These are phyloP conservation scores for Pollicipes pollicipes DNA, from an alignment of 1,140 invertebrate genomes.

Conservation along the genomic window DNA sequence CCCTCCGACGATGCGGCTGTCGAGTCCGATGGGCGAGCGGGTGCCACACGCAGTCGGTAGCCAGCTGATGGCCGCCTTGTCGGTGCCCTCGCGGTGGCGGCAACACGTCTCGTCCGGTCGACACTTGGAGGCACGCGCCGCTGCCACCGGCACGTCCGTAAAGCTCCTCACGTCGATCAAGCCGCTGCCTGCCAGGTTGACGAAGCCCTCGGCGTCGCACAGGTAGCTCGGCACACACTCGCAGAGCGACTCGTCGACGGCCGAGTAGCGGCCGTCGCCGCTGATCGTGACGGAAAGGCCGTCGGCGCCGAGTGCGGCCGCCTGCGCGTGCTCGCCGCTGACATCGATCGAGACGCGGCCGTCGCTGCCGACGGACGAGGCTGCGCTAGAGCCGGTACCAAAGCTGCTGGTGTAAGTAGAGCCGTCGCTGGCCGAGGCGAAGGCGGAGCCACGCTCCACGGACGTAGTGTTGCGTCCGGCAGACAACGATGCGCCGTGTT, in stretches of 20 bases:
- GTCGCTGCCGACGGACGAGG: not conserved
- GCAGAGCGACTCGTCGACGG: not conserved
- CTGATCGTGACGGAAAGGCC: not conserved
- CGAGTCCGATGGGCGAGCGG: not conserved
- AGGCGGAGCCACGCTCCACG: no score
- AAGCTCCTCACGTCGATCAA: not conserved
- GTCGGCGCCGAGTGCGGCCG: no score
- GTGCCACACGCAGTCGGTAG: not conserved
- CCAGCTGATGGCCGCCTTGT: not conserved
- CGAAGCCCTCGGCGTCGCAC: not conserved
- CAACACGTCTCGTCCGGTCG: not conserved
- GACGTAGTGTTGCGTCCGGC: no score
- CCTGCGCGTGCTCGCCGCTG: not conserved
- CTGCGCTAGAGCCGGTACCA: no score
- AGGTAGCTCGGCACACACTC: not conserved
- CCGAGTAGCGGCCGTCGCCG: no score
- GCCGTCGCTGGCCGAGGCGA: no score
- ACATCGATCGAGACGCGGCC: not conserved
- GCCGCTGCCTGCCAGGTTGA: not conserved
- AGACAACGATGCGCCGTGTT: no score
- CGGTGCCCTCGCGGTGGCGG: not conserved
- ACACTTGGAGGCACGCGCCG: not conserved
- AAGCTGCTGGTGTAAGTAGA: not conserved
- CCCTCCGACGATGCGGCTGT: not conserved
- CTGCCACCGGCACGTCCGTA: not conserved